These are phyloP conservation scores for Ophioninae sp. DNA, from an alignment of 2,888 invertebrate species.

Conservation along the genomic window DNA sequence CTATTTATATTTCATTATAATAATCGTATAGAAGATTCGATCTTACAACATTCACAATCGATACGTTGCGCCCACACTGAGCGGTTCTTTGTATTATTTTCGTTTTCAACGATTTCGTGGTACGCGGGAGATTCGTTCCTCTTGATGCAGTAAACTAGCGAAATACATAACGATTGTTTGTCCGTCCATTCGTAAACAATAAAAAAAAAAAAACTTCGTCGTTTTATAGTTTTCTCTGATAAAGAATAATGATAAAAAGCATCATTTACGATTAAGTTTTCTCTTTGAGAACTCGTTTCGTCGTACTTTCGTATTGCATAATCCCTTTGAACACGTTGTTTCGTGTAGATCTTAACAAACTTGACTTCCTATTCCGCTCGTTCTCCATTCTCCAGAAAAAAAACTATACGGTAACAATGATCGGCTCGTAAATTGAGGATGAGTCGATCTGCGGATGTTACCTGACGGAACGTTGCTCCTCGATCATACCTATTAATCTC, in stretches of 20 bases:
- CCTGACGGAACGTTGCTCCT: constrained; percentile 81
- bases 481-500: constrained; percentile 88
- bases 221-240: not conserved
- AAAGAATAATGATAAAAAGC: not conserved
- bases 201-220: not conserved
- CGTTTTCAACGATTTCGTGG: constrained; percentile 2
- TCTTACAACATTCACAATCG: constrained; percentile 54
- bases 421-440: constrained; percentile 14
- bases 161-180: not conserved
- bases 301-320: not conserved
- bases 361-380: not conserved
- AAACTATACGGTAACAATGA: constrained; percentile 16
- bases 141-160: constrained; percentile 39
- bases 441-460: constrained; percentile 68
- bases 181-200: constrained; percentile 5
- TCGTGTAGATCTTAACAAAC: not conserved
- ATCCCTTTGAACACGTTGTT: not conserved
- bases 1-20: constrained; percentile 30
- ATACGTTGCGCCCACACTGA: constrained; percentile 44
- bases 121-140: constrained; percentile 53
- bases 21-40: constrained; percentile 57
- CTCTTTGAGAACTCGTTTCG: not conserved
- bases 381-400: not conserved
- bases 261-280: not conserved
- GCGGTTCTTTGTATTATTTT: not conserved